These are phyloP conservation scores for Sipunculus nudus DNA, from an alignment of 2,888 invertebrate species.

Conservation along the genomic window DNA sequence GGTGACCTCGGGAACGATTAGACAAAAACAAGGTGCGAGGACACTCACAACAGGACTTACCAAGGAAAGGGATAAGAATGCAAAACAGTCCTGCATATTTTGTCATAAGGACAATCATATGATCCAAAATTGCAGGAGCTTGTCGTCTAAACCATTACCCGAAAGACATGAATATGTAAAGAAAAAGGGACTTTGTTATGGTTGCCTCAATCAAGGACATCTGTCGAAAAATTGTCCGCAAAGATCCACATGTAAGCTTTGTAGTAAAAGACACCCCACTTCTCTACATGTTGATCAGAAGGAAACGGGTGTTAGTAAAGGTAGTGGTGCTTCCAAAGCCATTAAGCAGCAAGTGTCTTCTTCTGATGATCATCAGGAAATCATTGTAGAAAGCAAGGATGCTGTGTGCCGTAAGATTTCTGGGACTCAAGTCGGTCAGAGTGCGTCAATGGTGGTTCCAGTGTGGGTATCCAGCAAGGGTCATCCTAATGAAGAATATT, in stretches of 20 bases:
- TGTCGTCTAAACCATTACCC: too few relatives aligned
- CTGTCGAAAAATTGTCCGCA: slow-evolving; percentile 32
- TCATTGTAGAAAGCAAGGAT: neutral
- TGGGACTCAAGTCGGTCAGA: neutral
- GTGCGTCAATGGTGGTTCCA: slow-evolving; percentile 32
- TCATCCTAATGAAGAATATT: slow-evolving; percentile 25
- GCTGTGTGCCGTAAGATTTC: neutral
- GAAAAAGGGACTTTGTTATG: slow-evolving; percentile 37
- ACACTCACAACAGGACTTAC: too few relatives aligned
- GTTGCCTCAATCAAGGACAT: slow-evolving; percentile 38
- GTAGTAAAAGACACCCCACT: slow-evolving; percentile 35
- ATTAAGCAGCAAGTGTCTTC: too few relatives aligned
- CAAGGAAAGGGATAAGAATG: too few relatives aligned
- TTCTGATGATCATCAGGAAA: too few relatives aligned
- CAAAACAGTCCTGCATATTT: too few relatives aligned
- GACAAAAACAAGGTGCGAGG: too few relatives aligned
- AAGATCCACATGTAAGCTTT: slow-evolving; percentile 25
- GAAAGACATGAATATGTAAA: too few relatives aligned
- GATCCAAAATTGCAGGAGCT: too few relatives aligned
- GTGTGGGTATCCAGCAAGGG: slow-evolving; percentile 28
- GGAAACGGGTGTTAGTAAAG: neutral
- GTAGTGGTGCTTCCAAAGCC: too few relatives aligned
- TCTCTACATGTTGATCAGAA: slow-evolving; percentile 23
- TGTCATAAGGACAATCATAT: too few relatives aligned
- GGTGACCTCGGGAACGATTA: too few relatives aligned